A percentile compares a stretch with the other conserved stretches of the same genome.
Conservation (phyloP, 2,113 vertebrate species). For the Lanius ludovicianus region DNA sequence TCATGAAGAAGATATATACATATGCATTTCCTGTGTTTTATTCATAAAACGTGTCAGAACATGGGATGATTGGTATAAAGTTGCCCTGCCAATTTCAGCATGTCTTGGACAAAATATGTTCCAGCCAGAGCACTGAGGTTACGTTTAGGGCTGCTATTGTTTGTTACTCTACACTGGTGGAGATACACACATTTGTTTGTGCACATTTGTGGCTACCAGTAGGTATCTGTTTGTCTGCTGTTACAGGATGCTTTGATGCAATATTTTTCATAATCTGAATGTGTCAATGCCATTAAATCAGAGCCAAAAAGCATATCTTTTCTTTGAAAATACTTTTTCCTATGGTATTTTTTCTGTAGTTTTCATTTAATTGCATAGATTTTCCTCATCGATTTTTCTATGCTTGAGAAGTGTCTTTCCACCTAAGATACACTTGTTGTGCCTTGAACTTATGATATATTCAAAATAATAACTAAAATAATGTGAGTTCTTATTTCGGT, state of each 20-base stretch:
- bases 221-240: background rate
- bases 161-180: background rate
- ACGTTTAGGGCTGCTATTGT: background rate
- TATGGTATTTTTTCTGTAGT: background rate
- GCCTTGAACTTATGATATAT: background rate
- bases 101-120: background rate
- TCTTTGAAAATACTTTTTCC: background rate
- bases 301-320: background rate
- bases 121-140: background rate
- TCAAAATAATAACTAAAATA: background rate
- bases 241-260: background rate
- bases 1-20: background rate
- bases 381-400: background rate
- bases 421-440: background rate
- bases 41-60: background rate
- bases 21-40: background rate
- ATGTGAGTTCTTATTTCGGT: background rate
- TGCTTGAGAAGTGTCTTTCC: background rate
- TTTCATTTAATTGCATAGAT: background rate
- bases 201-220: background rate
- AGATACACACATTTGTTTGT: background rate
- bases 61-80: background rate
- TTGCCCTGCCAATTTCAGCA: background rate
- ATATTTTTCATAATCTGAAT: background rate
- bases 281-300: background rate